phyloP scores from a whole-genome alignment of 2,888 invertebrate species.

The Julus scanicus region DNA sequence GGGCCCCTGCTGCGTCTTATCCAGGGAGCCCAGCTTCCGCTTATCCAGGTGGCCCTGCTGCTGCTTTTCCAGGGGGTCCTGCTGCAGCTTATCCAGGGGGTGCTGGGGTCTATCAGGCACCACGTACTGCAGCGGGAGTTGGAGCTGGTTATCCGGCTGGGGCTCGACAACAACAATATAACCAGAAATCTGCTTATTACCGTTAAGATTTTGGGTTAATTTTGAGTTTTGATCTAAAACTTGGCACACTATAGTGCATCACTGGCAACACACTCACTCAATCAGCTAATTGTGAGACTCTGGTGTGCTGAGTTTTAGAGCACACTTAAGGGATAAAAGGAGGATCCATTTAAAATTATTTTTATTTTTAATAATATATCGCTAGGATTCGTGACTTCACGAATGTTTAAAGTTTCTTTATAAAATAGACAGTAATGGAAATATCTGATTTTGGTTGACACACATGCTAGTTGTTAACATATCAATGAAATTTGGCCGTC shows the following conservation, averaged over 20 bases:
- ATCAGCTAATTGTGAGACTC: background rate
- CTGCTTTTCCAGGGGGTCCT: background rate
- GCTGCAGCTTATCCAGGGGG: background rate
- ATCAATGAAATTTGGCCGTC: no score
- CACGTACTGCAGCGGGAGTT: background rate
- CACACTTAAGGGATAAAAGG: background rate
- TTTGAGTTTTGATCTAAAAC: background rate
- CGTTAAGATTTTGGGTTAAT: background rate
- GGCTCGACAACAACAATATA: background rate
- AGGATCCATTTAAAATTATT: background rate
- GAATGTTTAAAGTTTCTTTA: background rate
- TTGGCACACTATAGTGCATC: background rate
- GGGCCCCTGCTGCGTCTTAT: background rate
- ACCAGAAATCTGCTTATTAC: constrained; percentile 36
- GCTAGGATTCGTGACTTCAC: background rate
- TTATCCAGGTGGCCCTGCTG: background rate
- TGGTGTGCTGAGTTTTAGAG: background rate
- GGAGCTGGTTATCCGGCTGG: background rate
- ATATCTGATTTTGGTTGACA: no score
- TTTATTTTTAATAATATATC: constrained; percentile 21
- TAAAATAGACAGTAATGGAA: background rate
- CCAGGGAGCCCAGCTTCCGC: background rate
- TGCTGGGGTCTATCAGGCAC: background rate
- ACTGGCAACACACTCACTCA: background rate
- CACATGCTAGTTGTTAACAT: no score